Percentiles rank a stretch among this genome's conserved stretches.
These are phyloP conservation scores for Pseudomyrmex cubaensis DNA, from an alignment of 1,140 invertebrate genomes.

Conservation along the genomic window DNA sequence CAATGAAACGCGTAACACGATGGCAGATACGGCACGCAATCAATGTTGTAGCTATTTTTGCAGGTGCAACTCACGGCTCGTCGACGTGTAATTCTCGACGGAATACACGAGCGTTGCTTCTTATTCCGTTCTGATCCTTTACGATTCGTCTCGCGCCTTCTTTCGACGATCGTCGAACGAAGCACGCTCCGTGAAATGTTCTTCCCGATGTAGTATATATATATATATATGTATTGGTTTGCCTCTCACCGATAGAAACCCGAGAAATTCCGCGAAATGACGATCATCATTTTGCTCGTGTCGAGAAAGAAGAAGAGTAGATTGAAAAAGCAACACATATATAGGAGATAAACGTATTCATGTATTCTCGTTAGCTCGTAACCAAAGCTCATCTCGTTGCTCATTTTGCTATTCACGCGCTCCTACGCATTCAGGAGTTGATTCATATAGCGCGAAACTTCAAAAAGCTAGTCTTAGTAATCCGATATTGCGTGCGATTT, in stretches of 20 bases:
- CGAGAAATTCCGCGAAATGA: constrained; percentile 61
- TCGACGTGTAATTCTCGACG: neutral
- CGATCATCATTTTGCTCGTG: constrained; percentile 55
- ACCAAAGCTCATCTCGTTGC: constrained; percentile 47
- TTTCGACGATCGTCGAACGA: neutral
- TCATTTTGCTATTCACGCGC: constrained; percentile 48
- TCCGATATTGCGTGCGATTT: neutral
- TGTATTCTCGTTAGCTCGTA: constrained; percentile 57
- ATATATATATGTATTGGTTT: constrained; percentile 13
- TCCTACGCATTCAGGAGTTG: constrained; percentile 32
- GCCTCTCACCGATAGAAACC: constrained; percentile 53
- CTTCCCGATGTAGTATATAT: neutral
- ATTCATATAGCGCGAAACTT: neutral
- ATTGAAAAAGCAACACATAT: constrained; percentile 62
- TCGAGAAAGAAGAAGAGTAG: constrained; percentile 44
- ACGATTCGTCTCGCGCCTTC: constrained; percentile 47
- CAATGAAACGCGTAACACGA: constrained; percentile 23
- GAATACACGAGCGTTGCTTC: constrained; percentile 42
- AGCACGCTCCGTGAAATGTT: constrained; percentile 20
- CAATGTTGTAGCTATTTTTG: constrained; percentile 37
- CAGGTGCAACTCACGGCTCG: neutral
- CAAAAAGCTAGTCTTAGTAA: neutral
- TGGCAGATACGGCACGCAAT: constrained; percentile 26
- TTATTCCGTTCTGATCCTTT: constrained; percentile 27
- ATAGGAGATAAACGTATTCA: constrained; percentile 62